Conservation (phyloP, 2,797 vertebrate genomes). For the Hippocampus kuda region DNA sequence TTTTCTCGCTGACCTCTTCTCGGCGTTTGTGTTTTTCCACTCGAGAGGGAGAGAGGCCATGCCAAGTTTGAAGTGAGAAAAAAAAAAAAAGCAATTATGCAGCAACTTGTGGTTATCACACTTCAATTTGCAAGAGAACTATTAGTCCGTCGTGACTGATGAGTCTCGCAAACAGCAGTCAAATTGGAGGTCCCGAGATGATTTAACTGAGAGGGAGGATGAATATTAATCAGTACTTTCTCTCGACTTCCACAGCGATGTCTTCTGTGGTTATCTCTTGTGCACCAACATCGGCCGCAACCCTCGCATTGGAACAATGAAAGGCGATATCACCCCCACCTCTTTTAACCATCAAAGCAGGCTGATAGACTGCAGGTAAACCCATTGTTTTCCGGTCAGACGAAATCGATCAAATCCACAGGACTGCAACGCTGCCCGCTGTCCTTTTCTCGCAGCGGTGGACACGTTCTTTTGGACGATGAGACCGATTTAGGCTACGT, state of each 20-base stretch:
- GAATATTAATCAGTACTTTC: slow-evolving; percentile 11
- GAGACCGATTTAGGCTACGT: slow-evolving; percentile 96
- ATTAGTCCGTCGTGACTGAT: background rate
- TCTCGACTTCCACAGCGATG: slow-evolving; percentile 72
- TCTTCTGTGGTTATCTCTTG: slow-evolving; percentile 95
- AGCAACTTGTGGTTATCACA: background rate
- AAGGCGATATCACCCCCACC: slow-evolving; percentile 87
- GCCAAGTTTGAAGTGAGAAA: background rate
- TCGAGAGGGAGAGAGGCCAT: background rate
- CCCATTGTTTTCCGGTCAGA: background rate
- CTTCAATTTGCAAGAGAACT: background rate
- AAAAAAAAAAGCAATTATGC: background rate
- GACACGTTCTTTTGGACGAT: slow-evolving; percentile 92
- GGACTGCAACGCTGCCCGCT: background rate
- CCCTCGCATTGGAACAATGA: slow-evolving; percentile 86
- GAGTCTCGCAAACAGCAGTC: background rate
- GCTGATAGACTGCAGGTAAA: slow-evolving; percentile 93
- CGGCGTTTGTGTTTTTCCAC: background rate
- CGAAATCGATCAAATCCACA: background rate
- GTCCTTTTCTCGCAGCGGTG: slow-evolving; percentile 69
- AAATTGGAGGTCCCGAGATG: background rate
- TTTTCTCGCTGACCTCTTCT: slow-evolving; percentile 4
- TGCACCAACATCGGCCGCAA: slow-evolving; percentile 83
- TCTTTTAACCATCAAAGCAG: slow-evolving; percentile 92
- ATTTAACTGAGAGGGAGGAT: background rate